Percentiles rank a stretch among this genome's conserved stretches.
These are phyloP conservation scores for Dendrocincla tyrannina DNA, from an alignment of 2,797 vertebrate species.

Conservation along the genomic window DNA sequence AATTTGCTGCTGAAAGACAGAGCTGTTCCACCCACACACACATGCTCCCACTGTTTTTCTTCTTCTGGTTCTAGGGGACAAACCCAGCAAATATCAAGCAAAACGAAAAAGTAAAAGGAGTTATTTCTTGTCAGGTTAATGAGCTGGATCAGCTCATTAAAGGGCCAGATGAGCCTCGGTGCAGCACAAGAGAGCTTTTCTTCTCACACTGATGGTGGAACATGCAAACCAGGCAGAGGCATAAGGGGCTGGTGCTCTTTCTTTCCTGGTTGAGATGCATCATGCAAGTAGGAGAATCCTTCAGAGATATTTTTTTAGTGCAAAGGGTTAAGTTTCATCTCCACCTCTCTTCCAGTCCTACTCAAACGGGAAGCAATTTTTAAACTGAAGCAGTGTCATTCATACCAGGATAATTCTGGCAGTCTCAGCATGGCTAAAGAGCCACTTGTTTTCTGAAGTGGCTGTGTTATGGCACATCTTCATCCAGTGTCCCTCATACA, in stretches of 20 bases:
- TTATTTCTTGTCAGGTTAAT: constrained; percentile 3
- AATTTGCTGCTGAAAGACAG: background rate
- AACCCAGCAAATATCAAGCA: background rate
- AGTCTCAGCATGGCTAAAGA: background rate
- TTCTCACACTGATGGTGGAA: background rate
- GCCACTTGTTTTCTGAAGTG: background rate
- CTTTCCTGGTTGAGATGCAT: background rate
- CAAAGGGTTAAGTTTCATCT: background rate
- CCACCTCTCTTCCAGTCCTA: background rate
- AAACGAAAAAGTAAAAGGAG: background rate
- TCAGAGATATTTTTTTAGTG: background rate
- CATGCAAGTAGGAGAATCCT: background rate
- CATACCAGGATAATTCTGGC: background rate
- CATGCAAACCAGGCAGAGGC: background rate
- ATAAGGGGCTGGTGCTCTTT: background rate
- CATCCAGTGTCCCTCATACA: background rate
- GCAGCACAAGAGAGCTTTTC: background rate
- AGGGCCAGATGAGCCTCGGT: background rate
- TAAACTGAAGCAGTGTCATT: background rate
- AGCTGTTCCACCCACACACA: background rate
- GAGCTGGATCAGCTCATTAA: background rate
- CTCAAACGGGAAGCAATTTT: background rate
- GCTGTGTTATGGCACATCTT: background rate
- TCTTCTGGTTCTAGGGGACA: background rate
- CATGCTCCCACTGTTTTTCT: background rate